Conservation (phyloP, 2,113 vertebrate genomes). For the Diglossa brunneiventris region DNA sequence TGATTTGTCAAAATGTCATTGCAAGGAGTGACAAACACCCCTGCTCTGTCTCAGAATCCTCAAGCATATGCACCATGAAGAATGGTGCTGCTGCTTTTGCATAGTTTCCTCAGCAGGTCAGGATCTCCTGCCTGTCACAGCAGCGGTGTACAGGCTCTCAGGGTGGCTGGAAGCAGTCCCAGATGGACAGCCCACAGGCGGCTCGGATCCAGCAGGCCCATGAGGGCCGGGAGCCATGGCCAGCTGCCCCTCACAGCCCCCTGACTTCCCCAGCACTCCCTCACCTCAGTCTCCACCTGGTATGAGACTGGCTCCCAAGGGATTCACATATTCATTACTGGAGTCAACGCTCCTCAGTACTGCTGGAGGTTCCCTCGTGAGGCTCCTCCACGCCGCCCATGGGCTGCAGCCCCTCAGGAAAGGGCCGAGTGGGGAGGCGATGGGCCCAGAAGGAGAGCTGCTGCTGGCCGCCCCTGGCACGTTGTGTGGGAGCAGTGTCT, state of each 20-base stretch:
- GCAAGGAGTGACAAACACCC: background rate
- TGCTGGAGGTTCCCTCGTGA: accelerated
- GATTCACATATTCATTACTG: background rate
- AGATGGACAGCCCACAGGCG: too few relatives aligned
- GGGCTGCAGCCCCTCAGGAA: background rate
- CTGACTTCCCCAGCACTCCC: background rate
- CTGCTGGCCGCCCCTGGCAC: accelerated
- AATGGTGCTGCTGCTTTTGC: background rate
- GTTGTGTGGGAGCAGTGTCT: accelerated
- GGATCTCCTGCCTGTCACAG: background rate
- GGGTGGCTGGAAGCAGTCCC: too few relatives aligned
- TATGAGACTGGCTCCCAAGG: background rate
- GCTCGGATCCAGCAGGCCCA: accelerated
- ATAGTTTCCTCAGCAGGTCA: background rate
- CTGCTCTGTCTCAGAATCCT: background rate
- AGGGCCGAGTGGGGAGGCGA: accelerated
- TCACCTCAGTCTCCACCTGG: too few relatives aligned
- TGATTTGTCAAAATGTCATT: background rate
- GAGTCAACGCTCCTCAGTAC: background rate
- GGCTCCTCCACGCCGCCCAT: background rate
- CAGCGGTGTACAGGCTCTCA: background rate
- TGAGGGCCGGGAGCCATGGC: accelerated
- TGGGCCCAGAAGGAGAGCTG: accelerated
- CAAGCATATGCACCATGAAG: background rate
- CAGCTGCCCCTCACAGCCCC: background rate